Percentiles rank a stretch among this genome's conserved stretches.
phyloP scores from a whole-genome alignment of 2,888 invertebrate genomes.

The Chloroclysta siterata region DNA sequence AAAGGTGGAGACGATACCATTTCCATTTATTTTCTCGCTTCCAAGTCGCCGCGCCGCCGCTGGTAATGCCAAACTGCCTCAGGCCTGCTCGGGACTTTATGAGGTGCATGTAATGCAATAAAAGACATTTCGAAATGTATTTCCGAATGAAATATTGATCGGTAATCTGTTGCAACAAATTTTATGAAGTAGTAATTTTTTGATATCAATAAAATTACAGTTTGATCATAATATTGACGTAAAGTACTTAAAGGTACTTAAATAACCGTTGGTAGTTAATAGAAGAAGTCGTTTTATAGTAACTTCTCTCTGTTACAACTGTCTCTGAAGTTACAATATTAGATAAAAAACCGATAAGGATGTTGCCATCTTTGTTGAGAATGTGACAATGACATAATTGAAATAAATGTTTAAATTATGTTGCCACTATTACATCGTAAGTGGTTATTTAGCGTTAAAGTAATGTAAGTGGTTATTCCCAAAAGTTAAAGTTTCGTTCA shows the following conservation, averaged over 20 bases:
- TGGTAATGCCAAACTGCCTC: slow-evolving; percentile 14
- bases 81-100: slow-evolving; percentile 29
- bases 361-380: too few species aligned
- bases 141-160: slow-evolving; percentile 34
- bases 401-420: too few species aligned
- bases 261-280: not conserved
- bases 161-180: slow-evolving; percentile 21
- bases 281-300: not conserved
- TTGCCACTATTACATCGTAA: too few species aligned
- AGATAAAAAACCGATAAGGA: too few species aligned
- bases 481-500: too few species aligned
- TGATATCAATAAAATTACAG: not conserved
- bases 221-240: not conserved
- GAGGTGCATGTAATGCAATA: slow-evolving; percentile 38
- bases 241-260: not conserved
- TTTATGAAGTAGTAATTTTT: slow-evolving; percentile 2
- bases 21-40: slow-evolving; percentile 10
- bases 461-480: too few species aligned
- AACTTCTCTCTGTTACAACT: too few species aligned
- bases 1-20: not conserved
- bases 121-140: slow-evolving; percentile 30
- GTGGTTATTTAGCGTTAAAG: too few species aligned
- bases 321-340: too few species aligned
- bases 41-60: not conserved
- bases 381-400: too few species aligned